phyloP scores from a whole-genome alignment of 2,113 vertebrate species.

The Semicossyphus pulcher region DNA sequence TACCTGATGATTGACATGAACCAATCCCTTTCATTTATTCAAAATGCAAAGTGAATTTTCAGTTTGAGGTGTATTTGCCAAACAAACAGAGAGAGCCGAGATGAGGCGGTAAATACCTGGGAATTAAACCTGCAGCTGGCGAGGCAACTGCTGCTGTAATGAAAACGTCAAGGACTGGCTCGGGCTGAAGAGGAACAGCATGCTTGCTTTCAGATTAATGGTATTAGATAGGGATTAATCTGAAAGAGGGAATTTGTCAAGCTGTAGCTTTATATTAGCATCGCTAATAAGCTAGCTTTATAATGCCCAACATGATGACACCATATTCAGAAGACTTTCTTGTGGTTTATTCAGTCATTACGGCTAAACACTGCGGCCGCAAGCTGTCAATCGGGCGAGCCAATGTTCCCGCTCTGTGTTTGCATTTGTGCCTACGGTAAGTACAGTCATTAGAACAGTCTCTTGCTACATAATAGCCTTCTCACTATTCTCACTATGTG shows the following conservation, averaged over 20 bases:
- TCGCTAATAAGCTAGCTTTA: constrained; percentile 60
- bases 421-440: constrained; percentile 1
- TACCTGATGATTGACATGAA: constrained; percentile 48
- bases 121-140: constrained; percentile 65
- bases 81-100: constrained; percentile 32
- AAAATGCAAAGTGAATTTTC: constrained; percentile 60
- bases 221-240: constrained; percentile 73
- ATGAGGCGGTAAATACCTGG: constrained; percentile 55
- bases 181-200: constrained; percentile 55
- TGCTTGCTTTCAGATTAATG: constrained; percentile 73
- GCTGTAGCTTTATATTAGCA: constrained; percentile 59
- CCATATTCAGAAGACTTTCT: constrained; percentile 38
- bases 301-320: constrained; percentile 32
- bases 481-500: too few relatives aligned
- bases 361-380: constrained; percentile 9
- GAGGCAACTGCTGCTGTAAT: constrained; percentile 60
- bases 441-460: constrained; percentile 13
- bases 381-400: constrained; percentile 26
- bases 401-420: constrained; percentile 1
- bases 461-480: too few relatives aligned
- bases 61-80: constrained; percentile 45
- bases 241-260: constrained; percentile 70
- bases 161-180: constrained; percentile 58
- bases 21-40: constrained; percentile 47
- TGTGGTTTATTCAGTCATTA: constrained; percentile 36